Evolutionary conservation across 2,888 invertebrate genomes (phyloP).

Genomic region (Leptopilina syphax): DNA sequence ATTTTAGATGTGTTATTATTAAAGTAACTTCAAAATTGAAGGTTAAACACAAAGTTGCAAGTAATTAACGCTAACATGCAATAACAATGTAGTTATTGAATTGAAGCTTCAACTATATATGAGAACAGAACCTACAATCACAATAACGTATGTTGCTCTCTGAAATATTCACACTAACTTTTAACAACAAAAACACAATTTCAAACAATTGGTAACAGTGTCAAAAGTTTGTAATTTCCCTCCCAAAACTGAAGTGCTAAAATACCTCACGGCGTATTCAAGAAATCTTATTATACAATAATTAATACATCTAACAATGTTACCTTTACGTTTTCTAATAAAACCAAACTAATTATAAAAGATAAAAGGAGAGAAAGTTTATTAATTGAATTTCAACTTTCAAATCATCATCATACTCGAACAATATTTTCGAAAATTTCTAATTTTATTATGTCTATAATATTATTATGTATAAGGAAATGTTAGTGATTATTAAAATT

Average conservation of each 20-base stretch:
- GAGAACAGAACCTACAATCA: conserved; percentile 27
- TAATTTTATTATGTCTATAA: no score
- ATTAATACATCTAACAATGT: background rate
- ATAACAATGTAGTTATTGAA: conserved; percentile 21
- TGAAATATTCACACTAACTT: conserved; percentile 33
- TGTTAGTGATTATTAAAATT: no score
- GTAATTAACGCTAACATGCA: conserved; percentile 14
- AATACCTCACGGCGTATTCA: background rate
- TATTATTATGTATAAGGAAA: no score
- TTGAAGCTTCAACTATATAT: background rate
- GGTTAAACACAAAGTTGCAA: conserved; percentile 6
- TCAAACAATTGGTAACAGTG: conserved; percentile 25
- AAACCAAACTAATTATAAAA: background rate
- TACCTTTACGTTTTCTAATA: background rate
- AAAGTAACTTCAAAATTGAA: conserved; percentile 1
- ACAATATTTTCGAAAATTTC: no score
- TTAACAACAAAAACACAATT: conserved; percentile 21
- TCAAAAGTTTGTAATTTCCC: conserved; percentile 5
- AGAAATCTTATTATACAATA: background rate
- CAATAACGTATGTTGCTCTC: conserved; percentile 32
- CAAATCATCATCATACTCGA: no score
- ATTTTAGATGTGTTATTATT: conserved; percentile 6
- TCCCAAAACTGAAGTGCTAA: background rate
- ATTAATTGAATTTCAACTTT: background rate
- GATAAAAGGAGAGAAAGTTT: no score